Evolutionary conservation across 2,888 invertebrate genomes (phyloP).

Genomic region (Agrotis segetum): DNA sequence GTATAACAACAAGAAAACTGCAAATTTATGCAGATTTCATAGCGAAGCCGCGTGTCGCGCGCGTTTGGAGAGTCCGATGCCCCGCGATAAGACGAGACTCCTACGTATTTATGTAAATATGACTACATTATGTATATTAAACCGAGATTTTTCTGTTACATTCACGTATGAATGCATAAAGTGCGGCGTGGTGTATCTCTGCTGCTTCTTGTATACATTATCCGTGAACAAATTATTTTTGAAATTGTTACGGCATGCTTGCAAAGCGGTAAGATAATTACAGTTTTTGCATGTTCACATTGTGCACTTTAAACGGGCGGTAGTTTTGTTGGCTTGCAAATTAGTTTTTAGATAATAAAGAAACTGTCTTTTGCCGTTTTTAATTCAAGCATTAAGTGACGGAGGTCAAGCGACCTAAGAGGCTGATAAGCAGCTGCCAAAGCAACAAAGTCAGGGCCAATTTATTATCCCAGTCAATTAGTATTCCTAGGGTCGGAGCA

Average conservation of each 20-base stretch:
- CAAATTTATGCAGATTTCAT: conserved; percentile 88
- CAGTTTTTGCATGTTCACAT: conserved; percentile 32
- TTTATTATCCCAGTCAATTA: not conserved
- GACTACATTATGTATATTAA: conserved; percentile 76
- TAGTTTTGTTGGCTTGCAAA: conserved; percentile 31
- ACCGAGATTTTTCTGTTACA: conserved; percentile 76
- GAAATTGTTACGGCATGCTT: conserved; percentile 35
- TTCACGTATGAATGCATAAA: conserved; percentile 64
- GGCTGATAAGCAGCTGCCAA: conserved; percentile 11
- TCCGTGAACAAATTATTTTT: conserved; percentile 44
- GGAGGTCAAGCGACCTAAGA: not conserved
- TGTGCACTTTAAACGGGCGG: conserved; percentile 10
- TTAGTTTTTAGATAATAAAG: conserved; percentile 12
- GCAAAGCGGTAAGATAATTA: conserved; percentile 47
- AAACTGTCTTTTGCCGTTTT: conserved; percentile 5
- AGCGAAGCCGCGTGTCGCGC: conserved; percentile 78
- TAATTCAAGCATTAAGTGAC: conserved; percentile 14
- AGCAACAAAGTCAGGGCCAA: not conserved
- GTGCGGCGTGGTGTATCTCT: conserved; percentile 46
- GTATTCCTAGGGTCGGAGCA: conserved; percentile 4
- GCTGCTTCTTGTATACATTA: conserved; percentile 53
- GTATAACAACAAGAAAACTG: conserved; percentile 86
- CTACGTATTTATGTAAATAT: conserved; percentile 80
- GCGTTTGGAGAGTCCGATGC: conserved; percentile 71
- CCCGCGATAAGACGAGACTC: conserved; percentile 70